Percentiles rank a stretch among this genome's conserved stretches.
Evolutionary conservation across 2,888 invertebrate species (phyloP).

Genomic region (Dryobota labecula): DNA sequence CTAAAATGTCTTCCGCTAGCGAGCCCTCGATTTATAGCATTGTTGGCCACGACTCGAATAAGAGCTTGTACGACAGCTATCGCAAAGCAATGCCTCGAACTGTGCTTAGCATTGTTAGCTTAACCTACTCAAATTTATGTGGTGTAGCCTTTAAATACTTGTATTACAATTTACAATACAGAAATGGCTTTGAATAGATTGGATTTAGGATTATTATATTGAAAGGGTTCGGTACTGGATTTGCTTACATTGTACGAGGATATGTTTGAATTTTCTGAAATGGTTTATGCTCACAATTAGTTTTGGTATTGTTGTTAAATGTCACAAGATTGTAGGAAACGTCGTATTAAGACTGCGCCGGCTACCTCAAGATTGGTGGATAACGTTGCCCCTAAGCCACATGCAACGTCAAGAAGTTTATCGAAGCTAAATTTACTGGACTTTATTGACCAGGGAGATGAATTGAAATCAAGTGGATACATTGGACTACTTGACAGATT

Average conservation of each 20-base stretch:
- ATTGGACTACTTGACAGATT: no score
- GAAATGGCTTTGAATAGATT: slow-evolving; percentile 65
- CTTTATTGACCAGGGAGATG: not conserved
- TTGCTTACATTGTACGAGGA: slow-evolving; percentile 35
- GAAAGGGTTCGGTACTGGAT: slow-evolving; percentile 47
- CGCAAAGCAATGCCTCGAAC: slow-evolving; percentile 77
- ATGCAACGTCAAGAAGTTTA: no score
- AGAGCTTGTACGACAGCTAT: slow-evolving; percentile 86
- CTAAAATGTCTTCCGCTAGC: slow-evolving; percentile 82
- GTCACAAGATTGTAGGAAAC: not conserved
- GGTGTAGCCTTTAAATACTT: slow-evolving; percentile 74
- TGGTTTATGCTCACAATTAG: slow-evolving; percentile 9
- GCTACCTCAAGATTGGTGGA: not conserved
- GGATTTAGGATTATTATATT: slow-evolving; percentile 60
- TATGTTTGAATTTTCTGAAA: slow-evolving; percentile 33
- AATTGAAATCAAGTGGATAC: not conserved
- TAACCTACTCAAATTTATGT: slow-evolving; percentile 77
- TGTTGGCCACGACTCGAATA: slow-evolving; percentile 78
- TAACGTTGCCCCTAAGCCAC: not conserved
- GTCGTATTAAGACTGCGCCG: not conserved
- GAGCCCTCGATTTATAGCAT: slow-evolving; percentile 84
- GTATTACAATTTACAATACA: slow-evolving; percentile 71
- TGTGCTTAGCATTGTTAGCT: slow-evolving; percentile 77
- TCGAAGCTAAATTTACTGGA: no score
- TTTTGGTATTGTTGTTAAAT: slow-evolving; percentile 16